Evolutionary conservation across 2,888 invertebrate genomes (phyloP).

Genomic region (Pediacus dermestoides): DNA sequence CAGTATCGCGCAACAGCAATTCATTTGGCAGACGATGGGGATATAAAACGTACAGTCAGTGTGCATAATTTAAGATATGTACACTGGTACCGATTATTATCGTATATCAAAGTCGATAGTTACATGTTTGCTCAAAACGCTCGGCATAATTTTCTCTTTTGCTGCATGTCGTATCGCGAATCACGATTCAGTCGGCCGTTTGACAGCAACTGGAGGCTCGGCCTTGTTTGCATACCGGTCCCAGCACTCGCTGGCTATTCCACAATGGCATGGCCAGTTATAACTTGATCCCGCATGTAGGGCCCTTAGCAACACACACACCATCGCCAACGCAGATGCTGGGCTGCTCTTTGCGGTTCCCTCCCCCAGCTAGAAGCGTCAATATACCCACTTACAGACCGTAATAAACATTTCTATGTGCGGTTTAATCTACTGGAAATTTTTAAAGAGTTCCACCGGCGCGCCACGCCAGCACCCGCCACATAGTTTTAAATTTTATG

Average conservation of each 20-base stretch:
- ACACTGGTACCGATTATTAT: constrained; percentile 5
- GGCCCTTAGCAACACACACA: constrained; percentile 27
- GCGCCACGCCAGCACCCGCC: not conserved
- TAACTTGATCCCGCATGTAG: constrained; percentile 14
- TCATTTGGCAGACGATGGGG: too few species aligned
- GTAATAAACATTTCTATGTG: constrained; percentile 3
- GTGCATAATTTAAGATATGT: constrained; percentile 2
- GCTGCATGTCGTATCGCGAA: constrained; percentile 22
- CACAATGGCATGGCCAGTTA: constrained; percentile 19
- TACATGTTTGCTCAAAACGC: constrained; percentile 25
- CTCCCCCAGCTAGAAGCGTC: not conserved
- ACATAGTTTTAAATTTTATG: constrained; percentile 4
- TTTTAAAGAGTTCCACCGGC: constrained; percentile 5
- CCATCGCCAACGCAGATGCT: constrained; percentile 9
- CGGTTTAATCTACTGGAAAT: constrained; percentile 4
- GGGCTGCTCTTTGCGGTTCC: constrained; percentile 1
- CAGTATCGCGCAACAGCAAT: too few species aligned
- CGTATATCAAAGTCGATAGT: constrained; percentile 6
- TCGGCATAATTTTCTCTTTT: constrained; percentile 21
- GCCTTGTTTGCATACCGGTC: constrained; percentile 31
- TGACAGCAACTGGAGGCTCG: constrained; percentile 24
- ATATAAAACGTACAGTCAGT: not conserved
- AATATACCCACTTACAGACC: not conserved
- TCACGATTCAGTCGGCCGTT: constrained; percentile 24
- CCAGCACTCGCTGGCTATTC: constrained; percentile 10